phyloP scores from a whole-genome alignment of 2,113 vertebrate species.

The Cervus canadensis region DNA sequence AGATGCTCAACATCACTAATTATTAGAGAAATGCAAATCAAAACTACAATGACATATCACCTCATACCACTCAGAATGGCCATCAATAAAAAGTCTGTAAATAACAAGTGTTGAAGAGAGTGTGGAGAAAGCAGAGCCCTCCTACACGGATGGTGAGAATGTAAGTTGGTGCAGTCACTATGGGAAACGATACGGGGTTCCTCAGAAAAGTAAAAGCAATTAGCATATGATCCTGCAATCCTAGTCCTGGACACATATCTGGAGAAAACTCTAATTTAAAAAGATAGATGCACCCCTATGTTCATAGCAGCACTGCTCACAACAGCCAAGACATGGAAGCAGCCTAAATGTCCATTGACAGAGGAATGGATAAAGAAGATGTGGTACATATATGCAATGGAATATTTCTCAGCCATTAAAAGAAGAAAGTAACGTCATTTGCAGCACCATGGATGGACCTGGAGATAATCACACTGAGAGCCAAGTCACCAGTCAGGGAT shows the following conservation, averaged over 20 bases:
- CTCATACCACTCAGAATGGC: neutral
- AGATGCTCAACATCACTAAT: neutral
- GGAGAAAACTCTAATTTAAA: neutral
- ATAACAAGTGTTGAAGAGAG: neutral
- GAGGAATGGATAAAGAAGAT: neutral
- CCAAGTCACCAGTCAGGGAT: neutral
- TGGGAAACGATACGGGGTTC: neutral
- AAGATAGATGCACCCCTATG: neutral
- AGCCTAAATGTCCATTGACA: neutral
- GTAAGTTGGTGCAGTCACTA: neutral
- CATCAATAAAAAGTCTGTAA: neutral
- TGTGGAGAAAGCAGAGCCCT: neutral
- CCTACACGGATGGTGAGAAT: neutral
- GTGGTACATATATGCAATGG: neutral
- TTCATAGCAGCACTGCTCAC: neutral
- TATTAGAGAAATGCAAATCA: neutral
- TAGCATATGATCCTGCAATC: neutral
- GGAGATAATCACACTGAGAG: neutral
- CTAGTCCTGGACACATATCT: neutral
- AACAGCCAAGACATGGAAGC: neutral
- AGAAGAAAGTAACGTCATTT: neutral
- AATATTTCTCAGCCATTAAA: neutral
- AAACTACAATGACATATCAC: neutral
- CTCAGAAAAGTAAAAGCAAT: neutral
- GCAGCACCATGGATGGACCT: neutral